A percentile compares a stretch with the other conserved stretches of the same genome.
Evolutionary conservation across 2,113 vertebrate species (phyloP).

Genomic region (Peromyscus maniculatus): DNA sequence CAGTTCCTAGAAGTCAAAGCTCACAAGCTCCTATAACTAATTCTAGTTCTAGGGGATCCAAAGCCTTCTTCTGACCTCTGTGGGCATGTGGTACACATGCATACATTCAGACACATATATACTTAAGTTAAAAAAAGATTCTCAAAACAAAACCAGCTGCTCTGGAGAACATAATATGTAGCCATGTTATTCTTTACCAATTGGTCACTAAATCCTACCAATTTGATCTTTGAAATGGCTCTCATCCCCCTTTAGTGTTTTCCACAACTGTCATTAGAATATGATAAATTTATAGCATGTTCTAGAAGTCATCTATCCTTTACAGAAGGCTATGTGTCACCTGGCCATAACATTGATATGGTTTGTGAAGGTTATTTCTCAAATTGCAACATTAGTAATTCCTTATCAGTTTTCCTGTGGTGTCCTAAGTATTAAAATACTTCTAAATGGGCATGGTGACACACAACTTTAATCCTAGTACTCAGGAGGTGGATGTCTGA

Average conservation of each 20-base stretch:
- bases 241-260: not conserved
- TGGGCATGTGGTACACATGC: not conserved
- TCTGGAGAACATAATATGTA: not conserved
- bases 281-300: not conserved
- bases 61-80: not conserved
- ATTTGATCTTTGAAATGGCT: not conserved
- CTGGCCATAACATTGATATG: not conserved
- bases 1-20: not conserved
- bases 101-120: not conserved
- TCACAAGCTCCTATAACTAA: no score
- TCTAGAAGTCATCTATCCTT: not conserved
- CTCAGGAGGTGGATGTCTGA: not conserved
- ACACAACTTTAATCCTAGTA: not conserved
- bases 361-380: not conserved
- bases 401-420: not conserved
- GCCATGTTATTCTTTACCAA: not conserved
- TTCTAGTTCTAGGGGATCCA: not conserved
- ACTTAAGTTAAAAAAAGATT: not conserved
- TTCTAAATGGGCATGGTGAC: not conserved
- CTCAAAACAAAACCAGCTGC: not conserved
- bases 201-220: not conserved
- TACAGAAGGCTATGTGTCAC: not conserved
- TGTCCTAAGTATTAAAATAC: not conserved
- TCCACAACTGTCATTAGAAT: not conserved
- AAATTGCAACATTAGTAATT: constrained; percentile 5